Conservation (phyloP, 2,888 invertebrate genomes). For the Oscheius sp. region DNA sequence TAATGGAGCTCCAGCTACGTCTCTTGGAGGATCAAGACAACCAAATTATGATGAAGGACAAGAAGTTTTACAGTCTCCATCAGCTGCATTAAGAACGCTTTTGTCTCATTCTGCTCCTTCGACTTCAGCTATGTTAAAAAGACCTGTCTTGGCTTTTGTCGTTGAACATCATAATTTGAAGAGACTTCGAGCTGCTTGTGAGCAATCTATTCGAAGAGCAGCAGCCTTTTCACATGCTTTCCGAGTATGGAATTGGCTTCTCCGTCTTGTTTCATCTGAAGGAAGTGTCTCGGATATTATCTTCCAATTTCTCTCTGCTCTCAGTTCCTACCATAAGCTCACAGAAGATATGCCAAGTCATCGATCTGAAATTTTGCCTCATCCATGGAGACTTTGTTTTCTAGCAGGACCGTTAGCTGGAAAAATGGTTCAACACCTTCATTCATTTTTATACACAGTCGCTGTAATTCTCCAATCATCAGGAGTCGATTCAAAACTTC, state of each 20-base stretch:
- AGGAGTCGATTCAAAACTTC: constrained; percentile 53
- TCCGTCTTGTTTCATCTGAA: constrained; percentile 75
- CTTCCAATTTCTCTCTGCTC: constrained; percentile 74
- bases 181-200: constrained; percentile 83
- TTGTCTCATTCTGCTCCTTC: constrained; percentile 50
- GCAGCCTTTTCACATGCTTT: constrained; percentile 69
- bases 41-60: constrained; percentile 2
- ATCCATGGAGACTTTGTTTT: constrained; percentile 67
- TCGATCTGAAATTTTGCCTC: constrained; percentile 54
- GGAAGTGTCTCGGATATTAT: constrained; percentile 86
- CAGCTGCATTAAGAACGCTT: constrained; percentile 55
- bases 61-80: constrained; percentile 55
- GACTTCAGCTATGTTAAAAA: constrained; percentile 74
- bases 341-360: constrained; percentile 37
- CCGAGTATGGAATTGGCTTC: constrained; percentile 90
- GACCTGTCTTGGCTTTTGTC: constrained; percentile 88
- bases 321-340: constrained; percentile 58
- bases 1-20: constrained; percentile 33
- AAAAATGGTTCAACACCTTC: constrained; percentile 65
- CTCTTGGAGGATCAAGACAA: constrained; percentile 30
- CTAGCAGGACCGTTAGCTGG: constrained; percentile 50
- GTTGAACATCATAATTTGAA: constrained; percentile 72
- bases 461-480: constrained; percentile 64
- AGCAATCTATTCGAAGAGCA: constrained; percentile 81
- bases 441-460: constrained; percentile 63